Base-by-base conservation (phyloP, 2,113 vertebrate species). In the Channa argus region DNA sequence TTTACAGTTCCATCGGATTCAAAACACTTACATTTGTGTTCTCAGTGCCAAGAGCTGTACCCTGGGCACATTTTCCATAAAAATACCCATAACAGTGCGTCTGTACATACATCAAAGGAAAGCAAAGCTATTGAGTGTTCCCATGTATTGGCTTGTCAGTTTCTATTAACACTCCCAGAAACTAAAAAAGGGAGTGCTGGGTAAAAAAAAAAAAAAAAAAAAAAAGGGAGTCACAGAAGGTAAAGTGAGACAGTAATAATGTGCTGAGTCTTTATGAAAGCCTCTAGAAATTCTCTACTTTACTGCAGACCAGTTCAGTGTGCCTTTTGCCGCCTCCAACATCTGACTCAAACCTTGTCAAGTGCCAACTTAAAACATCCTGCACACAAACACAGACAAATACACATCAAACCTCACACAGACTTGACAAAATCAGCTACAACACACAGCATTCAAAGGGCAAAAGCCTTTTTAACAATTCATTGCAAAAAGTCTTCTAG, bases 21-120 rank as follows among this genome's bases (percentile, higher is more conserved):
- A 73, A 72, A 79, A 80, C 12, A 46, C n/a, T 24, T 14, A 54
- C 52, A 45, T 68, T 66, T 86, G 61, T 71, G 63, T 80, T 73
- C 11, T 46, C 3, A 0, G 43, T 43, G 73, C 80, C 66, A 84
- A 45, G 46, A 84, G 77, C 80, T 72, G 49, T 38, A 85, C 77
- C 70, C 63, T 59, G 77, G 76, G 80, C 80, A 62, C 43, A 58
- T 56, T 80, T 83, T 79, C 58, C 55, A 60, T 37, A 67, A 80
- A 87, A 72, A 89, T 84, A 84, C 71, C 62, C 52, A 53, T 44
- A 55, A 85, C 81, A 73, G 38, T 60, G 71, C 14, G 5, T 78
- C 80, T 86, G 72, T 74, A 54, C 66, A 52, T 83, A 71, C 75
- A 87, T 89, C 82, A 89, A 88, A 88, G 80, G 39, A 60, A 74